These are phyloP conservation scores for Orthosia cruda DNA, from an alignment of 2,888 invertebrate species.

Conservation along the genomic window DNA sequence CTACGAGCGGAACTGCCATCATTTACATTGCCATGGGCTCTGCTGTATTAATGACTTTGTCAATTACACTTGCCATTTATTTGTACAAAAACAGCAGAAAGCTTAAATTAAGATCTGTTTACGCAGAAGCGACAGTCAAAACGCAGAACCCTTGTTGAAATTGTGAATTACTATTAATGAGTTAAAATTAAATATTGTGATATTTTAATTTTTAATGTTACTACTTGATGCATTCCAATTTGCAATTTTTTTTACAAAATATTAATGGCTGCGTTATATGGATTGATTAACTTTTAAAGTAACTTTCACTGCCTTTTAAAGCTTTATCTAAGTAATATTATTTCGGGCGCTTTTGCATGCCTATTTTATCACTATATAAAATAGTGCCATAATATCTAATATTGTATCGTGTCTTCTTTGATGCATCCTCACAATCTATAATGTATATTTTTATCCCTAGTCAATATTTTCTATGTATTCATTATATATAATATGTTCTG, in stretches of 20 bases:
- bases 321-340: constrained; percentile 75
- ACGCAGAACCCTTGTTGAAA: constrained; percentile 66
- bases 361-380: constrained; percentile 86
- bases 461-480: constrained; percentile 75
- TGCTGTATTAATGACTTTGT: constrained; percentile 76
- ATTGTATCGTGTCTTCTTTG: constrained; percentile 68
- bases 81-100: constrained; percentile 75
- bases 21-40: constrained; percentile 80
- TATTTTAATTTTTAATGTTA: constrained; percentile 74
- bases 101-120: constrained; percentile 61
- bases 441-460: constrained; percentile 81
- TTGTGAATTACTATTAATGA: constrained; percentile 68
- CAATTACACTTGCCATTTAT: constrained; percentile 78
- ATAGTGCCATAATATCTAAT: constrained; percentile 86
- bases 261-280: constrained; percentile 72
- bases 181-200: constrained; percentile 78
- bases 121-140: constrained; percentile 24
- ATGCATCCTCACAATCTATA: constrained; percentile 73
- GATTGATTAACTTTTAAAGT: constrained; percentile 62
- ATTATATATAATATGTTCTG: constrained; percentile 65
- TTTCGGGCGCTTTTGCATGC: constrained; percentile 79
- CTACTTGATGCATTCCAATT: constrained; percentile 63
- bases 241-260: constrained; percentile 66
- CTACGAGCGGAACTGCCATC: constrained; percentile 67
- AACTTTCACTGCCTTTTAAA: constrained; percentile 83